Base-by-base conservation (phyloP, 2,888 invertebrate genomes). In the Ectropis crepuscularia region DNA sequence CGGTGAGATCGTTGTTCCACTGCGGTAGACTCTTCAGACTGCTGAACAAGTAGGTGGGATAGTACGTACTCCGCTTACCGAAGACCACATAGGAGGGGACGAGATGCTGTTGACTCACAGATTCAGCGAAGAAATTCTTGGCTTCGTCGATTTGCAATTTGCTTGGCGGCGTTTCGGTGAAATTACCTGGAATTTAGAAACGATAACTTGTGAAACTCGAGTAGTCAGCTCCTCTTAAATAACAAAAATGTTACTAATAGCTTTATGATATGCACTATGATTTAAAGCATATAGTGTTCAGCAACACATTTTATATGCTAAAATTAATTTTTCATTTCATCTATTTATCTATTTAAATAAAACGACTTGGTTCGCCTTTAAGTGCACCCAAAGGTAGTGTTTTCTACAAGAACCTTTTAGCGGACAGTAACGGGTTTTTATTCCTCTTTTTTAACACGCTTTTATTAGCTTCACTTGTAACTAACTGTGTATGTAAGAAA, bases 111-210 rank as follows among this genome's bases (percentile, higher is more conserved):
- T 75, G 79, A 37, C 82, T 85, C n/a, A 83, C 75, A 0, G 85
- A 81, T 50, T 77, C 80, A 0, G 74, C 78, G 16, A 85, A 70
- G 51, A 87, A 80, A 6, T 73, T 75, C 12, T 78, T 76, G 0
- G 83, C 80, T 65, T 78, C 80, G 8, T 75, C 72, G 6, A 87
- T 59, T 64, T 88, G 88, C 0, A 54, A 59, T 2, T 11, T 38
- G 0, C 78, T 65, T 0, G 88, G 87, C 8, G 74, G 37, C 0
- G 57, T 63, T 28, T 73, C 63, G 6, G 78, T 80, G 68, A 79
- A 89, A 71, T 87, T 82, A 53, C 88, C 88, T 89, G 78, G 28
- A 81, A 81, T 37, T 16, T 8, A 57, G 43, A 2, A n/a, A 10
- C 10, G 45, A 4, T 37, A 1, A 0, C 36, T 16, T 28, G 16